Evolutionary conservation across 1,140 invertebrate genomes (phyloP), one percentile per base, ranked within the genome.

Genomic region (Tachypleus tridentatus): DNA sequence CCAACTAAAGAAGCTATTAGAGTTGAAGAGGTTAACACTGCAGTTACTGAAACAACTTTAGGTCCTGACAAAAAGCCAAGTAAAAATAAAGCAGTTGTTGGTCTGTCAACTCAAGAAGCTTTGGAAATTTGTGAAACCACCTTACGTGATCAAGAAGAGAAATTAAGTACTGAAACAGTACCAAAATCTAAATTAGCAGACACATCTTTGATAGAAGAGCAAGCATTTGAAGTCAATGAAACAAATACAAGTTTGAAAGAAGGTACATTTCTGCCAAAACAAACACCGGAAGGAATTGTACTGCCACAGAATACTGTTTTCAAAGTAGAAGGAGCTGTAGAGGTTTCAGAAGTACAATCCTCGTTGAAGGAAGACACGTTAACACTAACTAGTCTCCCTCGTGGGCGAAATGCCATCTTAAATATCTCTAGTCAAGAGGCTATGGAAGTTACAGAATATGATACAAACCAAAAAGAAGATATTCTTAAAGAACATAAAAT

Each of bases 391-490:
- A 63, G 60, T 49, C 11, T 62, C 9, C 63, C 65, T 49, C 50
- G 54, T 5, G 57, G 29, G 5, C 65, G 69, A 56, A 68, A 67
- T 59, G 70, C 67, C 56, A 57, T 59, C 10, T 58, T 68, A 48
- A 52, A 57, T 5, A 51, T 72, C 49, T 47, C 60, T 61, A 48
- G 65, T 9, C 62, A 70, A 52, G 63, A 67, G 9, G 68, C 68
- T 61, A 48, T 72, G 29, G 65, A 63, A 52, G 57, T 71, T 63
- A 65, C 66, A 58, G 67, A 71, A 67, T 63, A 70, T 51, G 62
- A 61, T 47, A 54, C 64, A 51, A 63, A 52, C 64, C 64, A 69
- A n/a, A 69, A 69, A 63, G 69, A 70, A 69, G 63, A 59, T 50
- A 54, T 64, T 8, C 69, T 67, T 49, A 61, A 57, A 51, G n/a